phyloP scores from a whole-genome alignment of 2,888 invertebrate genomes.

The Diachrysia chrysitis region DNA sequence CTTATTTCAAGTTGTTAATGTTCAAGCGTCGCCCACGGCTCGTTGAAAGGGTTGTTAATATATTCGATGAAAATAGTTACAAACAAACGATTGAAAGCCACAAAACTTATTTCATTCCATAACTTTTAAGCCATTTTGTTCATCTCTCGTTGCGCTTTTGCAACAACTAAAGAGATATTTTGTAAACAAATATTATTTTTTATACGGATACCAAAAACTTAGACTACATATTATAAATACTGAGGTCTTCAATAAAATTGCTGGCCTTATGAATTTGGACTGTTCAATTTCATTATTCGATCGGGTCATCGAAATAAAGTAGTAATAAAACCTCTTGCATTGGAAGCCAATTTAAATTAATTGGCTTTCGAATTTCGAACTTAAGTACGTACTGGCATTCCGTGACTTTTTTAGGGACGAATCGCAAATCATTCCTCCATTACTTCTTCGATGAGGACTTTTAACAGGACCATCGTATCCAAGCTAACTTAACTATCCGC shows the following conservation, averaged over 20 bases:
- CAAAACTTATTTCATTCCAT: background rate
- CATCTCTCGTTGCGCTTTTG: background rate
- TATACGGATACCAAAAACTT: no score
- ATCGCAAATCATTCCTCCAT: constrained; percentile 2
- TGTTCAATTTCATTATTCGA: background rate
- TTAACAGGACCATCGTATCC: background rate
- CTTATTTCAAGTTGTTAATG: background rate
- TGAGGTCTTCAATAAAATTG: background rate
- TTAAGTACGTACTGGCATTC: constrained; percentile 4
- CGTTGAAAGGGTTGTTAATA: background rate
- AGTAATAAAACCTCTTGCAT: constrained; percentile 2
- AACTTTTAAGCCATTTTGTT: background rate
- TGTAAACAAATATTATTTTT: no score
- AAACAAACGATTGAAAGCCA: background rate
- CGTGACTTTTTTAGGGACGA: background rate
- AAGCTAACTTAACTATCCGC: background rate
- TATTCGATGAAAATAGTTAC: constrained; percentile 2
- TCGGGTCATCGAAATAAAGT: background rate
- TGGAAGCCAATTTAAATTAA: background rate
- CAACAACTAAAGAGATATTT: no score
- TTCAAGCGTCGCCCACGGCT: constrained; percentile 1
- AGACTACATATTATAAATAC: no score
- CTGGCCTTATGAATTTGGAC: background rate
- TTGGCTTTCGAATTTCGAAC: constrained; percentile 1
- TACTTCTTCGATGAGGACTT: background rate